A percentile compares a stretch with the other conserved stretches of the same genome.
phyloP scores from a whole-genome alignment of 2,113 vertebrate genomes.

The Hippocampus guttulatus region DNA sequence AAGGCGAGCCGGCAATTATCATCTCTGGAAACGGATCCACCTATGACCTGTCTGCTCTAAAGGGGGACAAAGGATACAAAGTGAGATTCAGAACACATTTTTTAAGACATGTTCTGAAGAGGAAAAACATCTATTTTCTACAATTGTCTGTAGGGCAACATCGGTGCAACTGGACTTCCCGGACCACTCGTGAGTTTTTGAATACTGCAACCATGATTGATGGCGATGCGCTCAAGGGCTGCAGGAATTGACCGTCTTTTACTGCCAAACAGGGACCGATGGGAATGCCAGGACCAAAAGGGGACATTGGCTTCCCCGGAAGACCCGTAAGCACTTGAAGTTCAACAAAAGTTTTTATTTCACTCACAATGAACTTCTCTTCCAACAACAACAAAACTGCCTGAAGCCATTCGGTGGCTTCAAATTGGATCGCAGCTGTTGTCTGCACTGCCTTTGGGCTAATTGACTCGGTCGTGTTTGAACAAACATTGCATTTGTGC shows the following conservation, averaged over 20 bases:
- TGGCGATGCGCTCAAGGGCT: not conserved
- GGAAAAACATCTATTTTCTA: not conserved
- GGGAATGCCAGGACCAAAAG: slow-evolving; percentile 85
- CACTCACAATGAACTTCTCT: not conserved
- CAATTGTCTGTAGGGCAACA: not conserved
- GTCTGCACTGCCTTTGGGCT: too few relatives aligned
- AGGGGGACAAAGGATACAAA: not conserved
- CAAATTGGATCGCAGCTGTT: too few relatives aligned
- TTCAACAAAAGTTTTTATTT: slow-evolving; percentile 4
- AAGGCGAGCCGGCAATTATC: slow-evolving; percentile 1
- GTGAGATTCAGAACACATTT: not conserved
- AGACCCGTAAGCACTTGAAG: slow-evolving; percentile 78
- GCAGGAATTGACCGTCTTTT: not conserved
- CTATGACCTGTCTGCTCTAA: not conserved
- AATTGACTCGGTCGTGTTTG: too few relatives aligned
- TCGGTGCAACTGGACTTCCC: not conserved
- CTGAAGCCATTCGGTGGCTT: too few relatives aligned
- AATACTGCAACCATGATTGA: not conserved
- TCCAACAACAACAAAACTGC: too few relatives aligned
- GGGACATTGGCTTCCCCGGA: slow-evolving; percentile 90
- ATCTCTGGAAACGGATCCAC: not conserved
- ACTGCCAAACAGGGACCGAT: slow-evolving; percentile 78
- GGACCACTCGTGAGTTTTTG: not conserved
- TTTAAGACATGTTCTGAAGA: too few relatives aligned
- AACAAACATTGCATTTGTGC: too few relatives aligned